Percentiles rank a stretch among this genome's conserved stretches.
These are phyloP conservation scores for Hexactinellida sp. DNA, from an alignment of 37 sponge, comb jelly and placozoan species.

Conservation along the genomic window DNA sequence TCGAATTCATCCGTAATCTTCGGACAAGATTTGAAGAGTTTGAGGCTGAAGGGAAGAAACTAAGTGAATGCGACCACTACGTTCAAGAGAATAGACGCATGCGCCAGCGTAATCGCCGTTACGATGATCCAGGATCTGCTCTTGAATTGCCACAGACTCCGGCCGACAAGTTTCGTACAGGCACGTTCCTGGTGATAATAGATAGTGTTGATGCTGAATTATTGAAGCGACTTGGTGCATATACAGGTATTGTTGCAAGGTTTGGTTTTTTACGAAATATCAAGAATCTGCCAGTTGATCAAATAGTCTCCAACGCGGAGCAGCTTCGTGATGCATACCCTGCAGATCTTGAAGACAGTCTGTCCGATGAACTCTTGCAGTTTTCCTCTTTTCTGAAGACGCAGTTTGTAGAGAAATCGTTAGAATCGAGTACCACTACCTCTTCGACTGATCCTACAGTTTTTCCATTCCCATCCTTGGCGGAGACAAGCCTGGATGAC, in stretches of 20 bases:
- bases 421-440: background rate
- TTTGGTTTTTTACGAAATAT: background rate
- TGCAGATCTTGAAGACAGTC: background rate
- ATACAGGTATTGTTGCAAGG: background rate
- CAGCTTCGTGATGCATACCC: conserved; percentile 1
- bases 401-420: background rate
- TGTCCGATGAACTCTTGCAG: background rate
- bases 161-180: background rate
- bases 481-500: background rate
- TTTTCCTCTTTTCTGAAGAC: conserved; percentile 6
- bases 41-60: background rate
- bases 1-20: background rate
- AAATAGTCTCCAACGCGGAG: background rate
- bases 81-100: background rate
- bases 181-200: background rate
- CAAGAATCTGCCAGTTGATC: background rate
- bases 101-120: too few relatives aligned
- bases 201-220: background rate
- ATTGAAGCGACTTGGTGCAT: background rate
- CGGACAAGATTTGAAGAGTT: background rate
- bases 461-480: background rate
- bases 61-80: background rate
- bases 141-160: background rate
- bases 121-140: background rate
- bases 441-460: background rate